Percentiles rank a stretch among this genome's conserved stretches.
Conservation (phyloP, 2,113 vertebrate species). For the Mixornis gularis region DNA sequence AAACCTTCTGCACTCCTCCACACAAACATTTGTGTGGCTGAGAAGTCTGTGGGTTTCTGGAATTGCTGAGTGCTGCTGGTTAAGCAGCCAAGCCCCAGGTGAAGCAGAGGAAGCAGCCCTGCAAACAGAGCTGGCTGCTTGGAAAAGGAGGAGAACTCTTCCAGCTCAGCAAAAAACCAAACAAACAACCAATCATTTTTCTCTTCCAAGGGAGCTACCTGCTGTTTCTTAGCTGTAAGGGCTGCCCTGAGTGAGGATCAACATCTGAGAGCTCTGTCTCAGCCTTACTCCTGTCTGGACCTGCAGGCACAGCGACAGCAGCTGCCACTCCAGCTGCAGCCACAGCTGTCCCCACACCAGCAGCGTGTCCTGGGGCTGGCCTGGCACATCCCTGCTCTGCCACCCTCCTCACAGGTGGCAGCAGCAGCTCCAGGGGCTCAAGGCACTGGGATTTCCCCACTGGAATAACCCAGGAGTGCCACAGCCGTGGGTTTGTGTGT, state of each 20-base stretch:
- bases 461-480: not conserved
- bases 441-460: rapidly evolving
- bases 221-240: not conserved
- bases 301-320: not conserved
- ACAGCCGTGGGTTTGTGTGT: rapidly evolving
- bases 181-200: rapidly evolving
- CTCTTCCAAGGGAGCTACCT: not conserved
- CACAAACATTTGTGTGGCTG: not conserved
- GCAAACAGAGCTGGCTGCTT: not conserved
- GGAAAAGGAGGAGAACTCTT: not conserved
- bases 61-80: not conserved
- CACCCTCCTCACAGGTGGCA: not conserved
- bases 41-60: not conserved
- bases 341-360: not conserved
- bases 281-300: rapidly evolving
- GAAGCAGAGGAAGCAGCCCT: not conserved
- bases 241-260: not conserved
- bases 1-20: not conserved
- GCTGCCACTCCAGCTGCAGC: not conserved
- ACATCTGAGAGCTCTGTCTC: not conserved
- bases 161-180: not conserved
- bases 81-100: not conserved
- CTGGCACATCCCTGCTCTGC: not conserved
- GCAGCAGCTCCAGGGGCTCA: not conserved
- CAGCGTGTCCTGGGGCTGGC: not conserved